A percentile compares a stretch with the other conserved stretches of the same genome.
These are phyloP conservation scores for Dendropsophus ebraccatus DNA, from an alignment of 2,113 vertebrate species.

Conservation along the genomic window DNA sequence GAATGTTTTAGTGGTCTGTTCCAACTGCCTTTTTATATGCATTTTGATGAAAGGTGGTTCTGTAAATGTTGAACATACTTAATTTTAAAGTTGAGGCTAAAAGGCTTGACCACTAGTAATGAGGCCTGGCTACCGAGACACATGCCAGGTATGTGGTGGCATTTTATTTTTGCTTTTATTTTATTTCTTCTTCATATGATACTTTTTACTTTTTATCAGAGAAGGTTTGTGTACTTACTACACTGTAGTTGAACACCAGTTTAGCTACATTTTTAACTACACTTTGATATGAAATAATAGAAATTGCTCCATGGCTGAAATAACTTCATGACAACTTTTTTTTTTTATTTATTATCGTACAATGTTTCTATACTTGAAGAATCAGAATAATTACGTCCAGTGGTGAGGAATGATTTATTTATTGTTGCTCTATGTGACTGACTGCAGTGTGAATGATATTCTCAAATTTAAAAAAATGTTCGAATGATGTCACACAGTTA, in stretches of 20 bases:
- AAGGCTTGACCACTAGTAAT: background rate
- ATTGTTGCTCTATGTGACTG: slow-evolving; percentile 9
- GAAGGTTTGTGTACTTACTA: background rate
- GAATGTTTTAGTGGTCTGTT: slow-evolving; percentile 68
- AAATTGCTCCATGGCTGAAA: slow-evolving; percentile 4
- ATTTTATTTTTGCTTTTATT: background rate
- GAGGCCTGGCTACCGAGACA: background rate
- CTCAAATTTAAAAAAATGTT: background rate
- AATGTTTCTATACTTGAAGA: slow-evolving; percentile 72
- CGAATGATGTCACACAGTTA: background rate
- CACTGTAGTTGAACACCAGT: background rate
- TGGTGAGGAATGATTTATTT: slow-evolving; percentile 24
- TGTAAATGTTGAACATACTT: slow-evolving; percentile 49
- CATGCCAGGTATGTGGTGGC: background rate
- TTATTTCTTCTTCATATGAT: background rate
- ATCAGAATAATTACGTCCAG: slow-evolving; percentile 54
- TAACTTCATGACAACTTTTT: background rate
- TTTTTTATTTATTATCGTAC: slow-evolving; percentile 64
- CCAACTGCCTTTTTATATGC: slow-evolving; percentile 60
- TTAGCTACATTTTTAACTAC: background rate
- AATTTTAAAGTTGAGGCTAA: background rate
- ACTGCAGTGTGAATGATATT: slow-evolving; percentile 26
- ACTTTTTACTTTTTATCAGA: slow-evolving; percentile 7
- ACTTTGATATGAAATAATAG: slow-evolving; percentile 19
- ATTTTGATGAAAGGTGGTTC: slow-evolving; percentile 64